Evolutionary conservation across 2,888 invertebrate genomes (phyloP).

Genomic region (Drosophila mayaguana): DNA sequence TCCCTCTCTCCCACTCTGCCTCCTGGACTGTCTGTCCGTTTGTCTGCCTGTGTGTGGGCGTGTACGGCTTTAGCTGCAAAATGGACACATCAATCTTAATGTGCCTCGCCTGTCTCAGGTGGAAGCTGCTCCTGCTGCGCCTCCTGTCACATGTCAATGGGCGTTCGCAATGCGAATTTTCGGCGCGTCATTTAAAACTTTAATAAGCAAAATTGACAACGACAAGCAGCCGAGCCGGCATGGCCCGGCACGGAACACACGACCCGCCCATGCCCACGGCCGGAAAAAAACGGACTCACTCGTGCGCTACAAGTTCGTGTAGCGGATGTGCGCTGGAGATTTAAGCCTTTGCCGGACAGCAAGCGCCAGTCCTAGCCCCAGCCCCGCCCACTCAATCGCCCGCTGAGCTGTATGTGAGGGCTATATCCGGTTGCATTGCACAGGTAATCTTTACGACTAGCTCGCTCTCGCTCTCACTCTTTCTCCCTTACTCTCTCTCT

Average conservation of each 20-base stretch:
- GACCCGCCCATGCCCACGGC: neutral
- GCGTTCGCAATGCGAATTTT: slow-evolving; percentile 70
- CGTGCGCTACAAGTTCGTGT: slow-evolving; percentile 78
- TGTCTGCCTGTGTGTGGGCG: slow-evolving; percentile 24
- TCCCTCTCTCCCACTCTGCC: neutral
- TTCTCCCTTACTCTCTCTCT: neutral
- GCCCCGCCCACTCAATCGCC: slow-evolving; percentile 17
- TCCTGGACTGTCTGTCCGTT: too few species aligned
- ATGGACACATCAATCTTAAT: slow-evolving; percentile 76
- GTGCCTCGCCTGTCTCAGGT: slow-evolving; percentile 67
- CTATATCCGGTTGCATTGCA: slow-evolving; percentile 77
- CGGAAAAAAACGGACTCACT: slow-evolving; percentile 43
- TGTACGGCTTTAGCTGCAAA: slow-evolving; percentile 42
- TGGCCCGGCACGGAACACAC: neutral
- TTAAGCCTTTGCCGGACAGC: slow-evolving; percentile 66
- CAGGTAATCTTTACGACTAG: slow-evolving; percentile 73
- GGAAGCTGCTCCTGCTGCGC: slow-evolving; percentile 25
- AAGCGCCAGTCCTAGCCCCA: neutral
- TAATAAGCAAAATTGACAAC: slow-evolving; percentile 78
- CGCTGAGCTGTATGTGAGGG: slow-evolving; percentile 24
- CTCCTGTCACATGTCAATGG: slow-evolving; percentile 73
- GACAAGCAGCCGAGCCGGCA: slow-evolving; percentile 41
- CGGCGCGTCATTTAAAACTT: slow-evolving; percentile 79
- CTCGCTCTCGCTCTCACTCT: slow-evolving; percentile 12
- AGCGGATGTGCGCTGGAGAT: slow-evolving; percentile 76